phyloP scores from a whole-genome alignment of 2,888 invertebrate genomes.

The Euclidia mi region DNA sequence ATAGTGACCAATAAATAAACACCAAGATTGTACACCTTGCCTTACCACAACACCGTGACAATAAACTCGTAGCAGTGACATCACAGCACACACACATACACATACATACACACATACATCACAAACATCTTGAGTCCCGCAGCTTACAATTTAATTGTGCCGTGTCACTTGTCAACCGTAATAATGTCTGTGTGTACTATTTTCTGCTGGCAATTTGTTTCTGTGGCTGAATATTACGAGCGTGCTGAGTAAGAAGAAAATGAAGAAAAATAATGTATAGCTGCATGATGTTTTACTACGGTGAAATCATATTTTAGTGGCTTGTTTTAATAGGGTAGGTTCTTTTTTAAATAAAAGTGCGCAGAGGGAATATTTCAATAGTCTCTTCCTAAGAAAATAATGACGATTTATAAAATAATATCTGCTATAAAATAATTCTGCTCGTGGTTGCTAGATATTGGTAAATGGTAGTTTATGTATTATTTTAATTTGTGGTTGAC shows the following conservation, averaged over 20 bases:
- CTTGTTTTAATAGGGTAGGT: no score
- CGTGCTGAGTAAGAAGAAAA: not conserved
- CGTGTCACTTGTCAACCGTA: constrained; percentile 36
- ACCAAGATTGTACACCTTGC: not conserved
- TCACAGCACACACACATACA: constrained; percentile 24
- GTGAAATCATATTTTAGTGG: no score
- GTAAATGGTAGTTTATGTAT: no score
- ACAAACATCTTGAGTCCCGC: constrained; percentile 20
- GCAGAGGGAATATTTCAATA: no score
- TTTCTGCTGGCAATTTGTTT: constrained; percentile 36
- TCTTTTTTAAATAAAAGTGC: no score
- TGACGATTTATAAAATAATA: no score
- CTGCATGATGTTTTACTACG: no score
- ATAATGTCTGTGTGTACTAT: constrained; percentile 35
- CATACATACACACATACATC: constrained; percentile 17
- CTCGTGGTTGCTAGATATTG: no score
- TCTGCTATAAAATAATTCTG: no score
- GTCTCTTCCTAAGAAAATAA: no score
- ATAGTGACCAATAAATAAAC: no score
- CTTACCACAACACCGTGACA: constrained; percentile 14
- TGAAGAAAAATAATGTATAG: not conserved
- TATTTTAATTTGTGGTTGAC: no score
- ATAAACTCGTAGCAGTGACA: constrained; percentile 13
- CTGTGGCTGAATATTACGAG: constrained; percentile 25
- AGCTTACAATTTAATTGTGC: constrained; percentile 43